A percentile compares a stretch with the other conserved stretches of the same genome.
phyloP scores from a whole-genome alignment of 2,888 invertebrate genomes.

The Rotaria macrura region DNA sequence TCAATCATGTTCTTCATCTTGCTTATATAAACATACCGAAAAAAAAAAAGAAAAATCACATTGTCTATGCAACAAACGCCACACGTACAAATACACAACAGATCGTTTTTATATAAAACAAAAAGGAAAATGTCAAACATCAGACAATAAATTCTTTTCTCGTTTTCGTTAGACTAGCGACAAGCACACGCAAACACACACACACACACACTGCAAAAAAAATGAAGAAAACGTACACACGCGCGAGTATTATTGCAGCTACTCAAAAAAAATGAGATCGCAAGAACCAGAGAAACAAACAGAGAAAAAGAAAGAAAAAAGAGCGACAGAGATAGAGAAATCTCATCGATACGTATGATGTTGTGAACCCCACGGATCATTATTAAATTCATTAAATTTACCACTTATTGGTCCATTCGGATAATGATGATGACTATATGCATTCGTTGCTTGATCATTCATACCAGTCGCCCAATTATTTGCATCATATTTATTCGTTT shows the following conservation, averaged over 20 bases:
- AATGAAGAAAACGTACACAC: background rate
- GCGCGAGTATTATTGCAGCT: slow-evolving; percentile 11
- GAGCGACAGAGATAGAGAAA: background rate
- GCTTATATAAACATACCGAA: background rate
- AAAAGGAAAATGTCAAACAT: background rate
- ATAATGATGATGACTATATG: slow-evolving; percentile 8
- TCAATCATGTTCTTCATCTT: slow-evolving; percentile 3
- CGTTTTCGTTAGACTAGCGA: background rate
- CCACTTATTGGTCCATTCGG: background rate
- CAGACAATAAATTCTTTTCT: background rate
- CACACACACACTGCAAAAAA: background rate
- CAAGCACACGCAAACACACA: background rate
- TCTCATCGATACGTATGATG: background rate
- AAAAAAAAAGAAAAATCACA: slow-evolving; percentile 1
- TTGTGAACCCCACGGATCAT: background rate
- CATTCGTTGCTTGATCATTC: background rate
- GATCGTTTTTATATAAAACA: background rate
- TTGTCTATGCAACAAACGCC: slow-evolving; percentile 12
- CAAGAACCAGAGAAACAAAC: background rate
- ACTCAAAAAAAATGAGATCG: slow-evolving; percentile 14
- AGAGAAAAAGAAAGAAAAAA: background rate
- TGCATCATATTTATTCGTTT: background rate
- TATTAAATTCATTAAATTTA: slow-evolving; percentile 4
- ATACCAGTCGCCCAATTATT: slow-evolving; percentile 1
- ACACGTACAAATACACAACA: slow-evolving; percentile 4